Evolutionary conservation across 2,888 invertebrate genomes (phyloP).

Genomic region (Crepidodera aurea): DNA sequence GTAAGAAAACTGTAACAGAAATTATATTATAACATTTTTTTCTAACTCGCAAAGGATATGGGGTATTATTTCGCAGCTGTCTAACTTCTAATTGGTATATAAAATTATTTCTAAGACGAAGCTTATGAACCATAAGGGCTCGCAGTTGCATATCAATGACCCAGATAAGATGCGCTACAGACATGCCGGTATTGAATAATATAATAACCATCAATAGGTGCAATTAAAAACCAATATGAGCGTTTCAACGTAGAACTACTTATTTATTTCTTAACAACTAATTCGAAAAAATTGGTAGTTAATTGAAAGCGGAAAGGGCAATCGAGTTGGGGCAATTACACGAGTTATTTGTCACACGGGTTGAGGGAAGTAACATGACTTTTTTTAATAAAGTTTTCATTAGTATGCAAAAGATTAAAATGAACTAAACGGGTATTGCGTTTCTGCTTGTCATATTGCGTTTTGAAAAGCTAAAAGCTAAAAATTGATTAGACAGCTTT

Average conservation of each 20-base stretch:
- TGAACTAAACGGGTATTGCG: too few species aligned
- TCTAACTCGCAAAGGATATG: conserved; percentile 19
- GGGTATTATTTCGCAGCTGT: conserved; percentile 29
- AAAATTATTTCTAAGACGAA: conserved; percentile 29
- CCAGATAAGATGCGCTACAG: conserved; percentile 26
- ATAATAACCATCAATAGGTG: conserved; percentile 25
- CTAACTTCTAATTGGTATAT: conserved; percentile 23
- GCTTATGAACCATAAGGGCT: conserved; percentile 29
- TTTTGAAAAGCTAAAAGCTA: too few species aligned
- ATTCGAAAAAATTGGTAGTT: conserved; percentile 25
- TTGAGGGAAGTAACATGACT: neutral
- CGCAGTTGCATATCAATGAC: conserved; percentile 33
- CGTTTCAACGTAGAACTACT: conserved; percentile 9
- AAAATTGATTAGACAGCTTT: too few species aligned
- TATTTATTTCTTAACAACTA: conserved; percentile 8
- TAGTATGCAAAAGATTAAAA: too few species aligned
- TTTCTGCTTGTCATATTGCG: too few species aligned
- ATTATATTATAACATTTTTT: conserved; percentile 18
- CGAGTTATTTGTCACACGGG: conserved; percentile 4
- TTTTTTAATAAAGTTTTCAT: neutral
- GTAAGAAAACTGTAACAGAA: conserved; percentile 18
- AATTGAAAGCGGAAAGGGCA: conserved; percentile 20
- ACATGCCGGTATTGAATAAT: conserved; percentile 33
- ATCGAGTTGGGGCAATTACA: conserved; percentile 8
- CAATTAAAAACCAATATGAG: conserved; percentile 29